Conservation (phyloP, 2,888 invertebrate species). For the Lucinisca nassula region DNA sequence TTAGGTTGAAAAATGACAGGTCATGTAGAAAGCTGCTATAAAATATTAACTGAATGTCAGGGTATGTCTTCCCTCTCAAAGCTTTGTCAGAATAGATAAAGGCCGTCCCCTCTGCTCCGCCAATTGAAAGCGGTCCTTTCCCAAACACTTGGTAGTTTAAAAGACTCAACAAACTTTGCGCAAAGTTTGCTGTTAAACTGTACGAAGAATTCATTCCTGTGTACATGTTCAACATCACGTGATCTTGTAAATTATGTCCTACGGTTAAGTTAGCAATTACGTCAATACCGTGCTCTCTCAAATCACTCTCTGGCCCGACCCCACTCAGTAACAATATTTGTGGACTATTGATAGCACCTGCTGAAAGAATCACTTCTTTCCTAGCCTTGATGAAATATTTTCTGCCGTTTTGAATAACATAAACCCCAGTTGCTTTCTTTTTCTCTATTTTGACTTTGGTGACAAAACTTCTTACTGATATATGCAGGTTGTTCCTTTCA, state of each 20-base stretch:
- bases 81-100: conserved; percentile 18
- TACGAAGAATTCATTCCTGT: conserved; percentile 15
- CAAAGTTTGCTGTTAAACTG: neutral
- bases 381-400: conserved; percentile 66
- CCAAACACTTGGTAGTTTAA: neutral
- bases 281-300: conserved; percentile 82
- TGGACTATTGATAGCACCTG: conserved; percentile 86
- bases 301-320: conserved; percentile 85
- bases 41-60: conserved; percentile 43
- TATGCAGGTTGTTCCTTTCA: conserved; percentile 75
- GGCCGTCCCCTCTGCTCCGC: conserved; percentile 19
- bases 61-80: conserved; percentile 19
- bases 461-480: conserved; percentile 67
- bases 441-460: conserved; percentile 73
- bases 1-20: neutral
- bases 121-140: conserved; percentile 2
- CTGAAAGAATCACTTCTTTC: conserved; percentile 84
- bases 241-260: conserved; percentile 84
- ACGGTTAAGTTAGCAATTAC: conserved; percentile 83
- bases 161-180: neutral
- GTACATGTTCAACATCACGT: conserved; percentile 57
- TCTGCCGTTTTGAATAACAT: conserved; percentile 69
- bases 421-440: conserved; percentile 75
- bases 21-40: neutral
- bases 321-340: conserved; percentile 86